Evolutionary conservation across 2,797 vertebrate species (phyloP).

Genomic region (Myripristis murdjan): DNA sequence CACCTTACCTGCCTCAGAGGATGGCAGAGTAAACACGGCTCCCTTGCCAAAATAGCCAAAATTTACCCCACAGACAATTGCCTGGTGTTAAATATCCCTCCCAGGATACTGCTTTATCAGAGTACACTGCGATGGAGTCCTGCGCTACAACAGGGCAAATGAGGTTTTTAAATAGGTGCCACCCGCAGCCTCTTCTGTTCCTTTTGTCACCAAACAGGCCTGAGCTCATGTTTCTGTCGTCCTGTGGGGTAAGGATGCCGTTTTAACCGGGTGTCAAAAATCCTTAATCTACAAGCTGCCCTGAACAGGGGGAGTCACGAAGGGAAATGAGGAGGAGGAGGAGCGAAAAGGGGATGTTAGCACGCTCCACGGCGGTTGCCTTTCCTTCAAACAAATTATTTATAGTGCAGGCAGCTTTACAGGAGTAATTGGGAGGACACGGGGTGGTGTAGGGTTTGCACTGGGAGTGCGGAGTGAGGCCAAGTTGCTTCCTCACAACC

Average conservation of each 20-base stretch:
- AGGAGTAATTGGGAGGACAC: conserved; percentile 61
- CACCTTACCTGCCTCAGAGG: no score
- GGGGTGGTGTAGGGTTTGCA: conserved; percentile 69
- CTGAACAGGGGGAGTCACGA: conserved; percentile 5
- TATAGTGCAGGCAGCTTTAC: conserved; percentile 76
- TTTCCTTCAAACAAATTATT: conserved; percentile 85
- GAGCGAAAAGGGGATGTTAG: conserved; percentile 22
- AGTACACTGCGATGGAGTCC: neutral
- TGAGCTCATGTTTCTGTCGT: neutral
- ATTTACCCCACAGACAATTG: no score
- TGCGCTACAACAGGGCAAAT: neutral
- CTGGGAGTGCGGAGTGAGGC: conserved; percentile 31
- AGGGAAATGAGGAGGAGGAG: conserved; percentile 42
- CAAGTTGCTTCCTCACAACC: conserved; percentile 21
- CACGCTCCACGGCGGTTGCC: conserved; percentile 67
- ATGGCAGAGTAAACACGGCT: no score
- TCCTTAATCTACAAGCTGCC: neutral
- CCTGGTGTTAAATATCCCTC: neutral
- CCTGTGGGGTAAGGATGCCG: conserved; percentile 3
- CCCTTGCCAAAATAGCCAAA: no score
- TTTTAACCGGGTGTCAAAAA: neutral
- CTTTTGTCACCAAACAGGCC: neutral
- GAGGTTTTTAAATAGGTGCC: neutral
- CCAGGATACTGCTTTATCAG: neutral
- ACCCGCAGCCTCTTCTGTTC: neutral